These are phyloP conservation scores for Ophraella communa DNA, from an alignment of 2,888 invertebrate species.

Conservation along the genomic window DNA sequence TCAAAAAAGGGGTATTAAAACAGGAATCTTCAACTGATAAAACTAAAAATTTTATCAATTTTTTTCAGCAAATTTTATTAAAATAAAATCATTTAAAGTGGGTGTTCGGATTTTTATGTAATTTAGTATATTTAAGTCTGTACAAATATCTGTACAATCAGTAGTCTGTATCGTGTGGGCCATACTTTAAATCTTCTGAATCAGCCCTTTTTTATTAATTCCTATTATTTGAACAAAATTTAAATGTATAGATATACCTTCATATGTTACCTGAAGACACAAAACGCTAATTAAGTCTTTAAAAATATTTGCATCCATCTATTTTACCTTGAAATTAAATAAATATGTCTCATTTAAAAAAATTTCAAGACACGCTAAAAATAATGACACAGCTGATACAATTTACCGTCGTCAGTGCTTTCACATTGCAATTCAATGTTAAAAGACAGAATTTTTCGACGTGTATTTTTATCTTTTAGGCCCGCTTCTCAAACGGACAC, in stretches of 20 bases:
- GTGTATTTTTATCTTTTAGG: slow-evolving; percentile 38
- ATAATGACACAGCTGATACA: slow-evolving; percentile 36
- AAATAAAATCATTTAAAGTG: too few relatives aligned
- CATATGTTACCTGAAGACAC: background rate
- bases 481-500: slow-evolving; percentile 40
- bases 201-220: too few relatives aligned
- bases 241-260: background rate
- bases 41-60: too few relatives aligned
- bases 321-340: slow-evolving; percentile 20
- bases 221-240: too few relatives aligned
- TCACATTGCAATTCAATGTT: slow-evolving; percentile 42
- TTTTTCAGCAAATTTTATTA: too few relatives aligned
- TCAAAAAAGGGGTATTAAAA: too few relatives aligned
- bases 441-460: slow-evolving; percentile 42
- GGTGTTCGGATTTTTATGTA: too few relatives aligned
- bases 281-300: background rate
- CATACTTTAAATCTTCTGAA: too few relatives aligned
- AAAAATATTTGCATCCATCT: slow-evolving; percentile 1
- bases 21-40: too few relatives aligned
- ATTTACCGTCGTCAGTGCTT: slow-evolving; percentile 45
- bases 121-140: too few relatives aligned
- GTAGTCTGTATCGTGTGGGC: too few relatives aligned
- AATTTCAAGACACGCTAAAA: slow-evolving; percentile 28
- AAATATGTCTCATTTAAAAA: slow-evolving; percentile 33
- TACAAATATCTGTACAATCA: too few relatives aligned